phyloP scores from a whole-genome alignment of 2,113 vertebrate genomes.

The Murina feae region DNA sequence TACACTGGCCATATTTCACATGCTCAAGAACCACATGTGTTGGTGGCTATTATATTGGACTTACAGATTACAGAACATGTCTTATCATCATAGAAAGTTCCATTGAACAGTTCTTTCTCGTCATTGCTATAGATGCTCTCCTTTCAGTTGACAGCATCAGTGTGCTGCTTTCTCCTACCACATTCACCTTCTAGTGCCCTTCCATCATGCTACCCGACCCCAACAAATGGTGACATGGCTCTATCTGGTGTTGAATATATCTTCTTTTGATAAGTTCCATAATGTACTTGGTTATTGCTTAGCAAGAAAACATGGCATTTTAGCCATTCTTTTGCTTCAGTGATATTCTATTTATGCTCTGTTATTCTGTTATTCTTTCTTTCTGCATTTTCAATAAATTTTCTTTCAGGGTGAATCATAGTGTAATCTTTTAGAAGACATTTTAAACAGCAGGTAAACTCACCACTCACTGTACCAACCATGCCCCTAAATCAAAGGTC shows the following conservation, averaged over 20 bases:
- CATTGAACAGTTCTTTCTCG: not conserved
- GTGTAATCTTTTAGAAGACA: not conserved
- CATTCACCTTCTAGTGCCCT: not conserved
- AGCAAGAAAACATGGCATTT: slow-evolving; percentile 27
- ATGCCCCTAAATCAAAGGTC: not conserved
- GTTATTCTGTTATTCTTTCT: not conserved
- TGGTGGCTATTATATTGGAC: not conserved
- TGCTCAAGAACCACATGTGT: not conserved
- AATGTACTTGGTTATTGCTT: not conserved
- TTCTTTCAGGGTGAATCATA: not conserved
- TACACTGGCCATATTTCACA: not conserved
- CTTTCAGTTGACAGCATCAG: not conserved
- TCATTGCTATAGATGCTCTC: fast-evolving
- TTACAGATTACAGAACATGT: not conserved
- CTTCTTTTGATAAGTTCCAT: not conserved
- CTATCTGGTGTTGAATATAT: not conserved
- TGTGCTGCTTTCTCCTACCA: not conserved
- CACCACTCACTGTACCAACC: not conserved
- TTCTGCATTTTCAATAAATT: not conserved
- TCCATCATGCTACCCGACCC: not conserved
- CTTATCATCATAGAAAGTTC: not conserved
- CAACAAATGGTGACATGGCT: not conserved
- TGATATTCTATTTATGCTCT: not conserved
- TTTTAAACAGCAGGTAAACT: not conserved
- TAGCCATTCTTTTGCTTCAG: not conserved